Base-by-base conservation (phyloP, 2,888 invertebrate species). In the Drosophila recens region DNA sequence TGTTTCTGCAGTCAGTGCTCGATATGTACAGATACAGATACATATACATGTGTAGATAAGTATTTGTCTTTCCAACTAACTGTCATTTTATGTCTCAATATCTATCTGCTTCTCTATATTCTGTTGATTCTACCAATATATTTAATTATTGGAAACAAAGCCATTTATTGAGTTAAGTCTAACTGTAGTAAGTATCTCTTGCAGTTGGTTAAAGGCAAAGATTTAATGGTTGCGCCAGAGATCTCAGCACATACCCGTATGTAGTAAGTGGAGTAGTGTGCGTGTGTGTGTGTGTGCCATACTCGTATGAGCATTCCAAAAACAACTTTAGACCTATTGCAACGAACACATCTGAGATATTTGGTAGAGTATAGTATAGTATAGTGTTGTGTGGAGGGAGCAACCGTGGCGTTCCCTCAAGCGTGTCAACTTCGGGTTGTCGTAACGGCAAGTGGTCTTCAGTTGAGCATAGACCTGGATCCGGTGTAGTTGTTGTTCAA, bases 401-500 rank as follows among this genome's bases (percentile, higher is more conserved):
- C 72, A 76, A 75, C 75, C 67, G 71, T 82, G 74, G 73, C 75
- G 89, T 56, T 75, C 82, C 76, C 80, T 89, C 70, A 90, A 86
- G 83, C 91, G 90, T 90, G 81, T 85, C 91, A 66, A 73, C 82
- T 83, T 81, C 72, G 72, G 78, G 57, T 80, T 72, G 73, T 89
- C 72, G 79, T 80, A 89, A 84, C 84, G 83, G 81, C 82, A 85
- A 87, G 63, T 74, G 54, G 79, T 84, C 89, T 84, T 89, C 82
- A 84, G 89, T 89, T 87, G 76, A 74, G 79, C 87, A 71, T 65
- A 78, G 76, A 80, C 81, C 65, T 79, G 74, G 58, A 77, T 72
- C 72, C 65, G 70, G 70, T 72, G 64, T 64, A 58, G 79, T 75
- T 72, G 67, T 52, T 64, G 40, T 36, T 38, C 23, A 58, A 69